Base-by-base conservation (phyloP, 2,888 invertebrate species). In the Drosophila prolongata region DNA sequence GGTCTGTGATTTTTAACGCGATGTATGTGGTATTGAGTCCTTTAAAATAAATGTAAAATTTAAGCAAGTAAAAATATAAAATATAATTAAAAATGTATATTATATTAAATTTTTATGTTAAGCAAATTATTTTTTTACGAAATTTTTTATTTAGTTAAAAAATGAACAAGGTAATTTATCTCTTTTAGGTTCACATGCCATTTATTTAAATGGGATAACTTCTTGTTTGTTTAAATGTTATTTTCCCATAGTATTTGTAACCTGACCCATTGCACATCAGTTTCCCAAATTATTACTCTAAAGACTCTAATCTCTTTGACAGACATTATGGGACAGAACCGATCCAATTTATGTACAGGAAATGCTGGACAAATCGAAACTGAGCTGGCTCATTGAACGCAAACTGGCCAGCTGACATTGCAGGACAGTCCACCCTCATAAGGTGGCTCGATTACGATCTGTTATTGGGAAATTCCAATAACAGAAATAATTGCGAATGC, bases 401-500 rank as follows among this genome's bases (percentile, higher is more conserved):
- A 65, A 65, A 66, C 58, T 60, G 66, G 42, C 56, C 46, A 37
- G 42, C 49, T 60, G 52, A 52, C 56, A 62, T 35, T 14, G 38
- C 62, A 52, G 74, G 54, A 74, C 74, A 73, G 27, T 65, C 44
- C 40, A 71, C 71, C 73, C 73, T 53, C 64, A 71, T 71, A 64
- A 57, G 43, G 30, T 53, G 55, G 11, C 19, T 34, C 6, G 53
- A 35, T 55, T 40, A 43, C 16, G 64, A 73, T 67, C 65, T 53
- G 52, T 52, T 38, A 62, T 53, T 34, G 9, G 44, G 4, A 27
- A 47, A 53, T 68, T 40, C n/a, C 35, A 14, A 10, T 54, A 64
- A 52, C 27, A 43, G 44, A 72, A 71, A 82, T 78, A 76, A 87
- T 80, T 75, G 87, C 87, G 69, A 84, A 65, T 71, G 87, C 60